phyloP scores from a whole-genome alignment of 2,113 vertebrate species.

The Aldabrachelys gigantea region DNA sequence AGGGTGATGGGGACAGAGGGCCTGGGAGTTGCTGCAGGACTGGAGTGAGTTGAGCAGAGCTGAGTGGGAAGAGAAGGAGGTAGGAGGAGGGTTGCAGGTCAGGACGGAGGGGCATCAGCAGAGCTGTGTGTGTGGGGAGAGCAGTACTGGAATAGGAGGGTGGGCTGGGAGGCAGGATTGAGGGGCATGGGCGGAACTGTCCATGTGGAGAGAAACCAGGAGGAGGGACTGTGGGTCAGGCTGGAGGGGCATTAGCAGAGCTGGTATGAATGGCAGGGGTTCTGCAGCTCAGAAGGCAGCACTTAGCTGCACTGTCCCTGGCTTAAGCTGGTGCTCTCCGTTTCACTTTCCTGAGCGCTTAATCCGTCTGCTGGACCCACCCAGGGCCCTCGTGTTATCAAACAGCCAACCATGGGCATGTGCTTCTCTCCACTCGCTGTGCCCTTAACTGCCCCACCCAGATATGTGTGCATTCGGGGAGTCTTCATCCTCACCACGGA shows the following conservation, averaged over 20 bases:
- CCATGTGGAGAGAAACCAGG: too few species aligned
- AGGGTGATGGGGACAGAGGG: too few species aligned
- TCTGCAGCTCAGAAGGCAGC: too few species aligned
- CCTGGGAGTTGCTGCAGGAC: background rate
- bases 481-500: conserved; percentile 97
- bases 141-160: too few species aligned
- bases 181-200: too few species aligned
- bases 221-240: too few species aligned
- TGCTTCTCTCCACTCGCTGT: too few species aligned
- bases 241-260: too few species aligned
- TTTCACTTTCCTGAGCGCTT: background rate
- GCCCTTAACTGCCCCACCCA: conserved; percentile 73
- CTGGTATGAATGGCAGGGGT: background rate
- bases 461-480: conserved; percentile 94
- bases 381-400: background rate
- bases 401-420: background rate
- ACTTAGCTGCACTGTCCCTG: background rate
- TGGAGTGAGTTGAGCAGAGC: background rate
- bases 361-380: background rate
- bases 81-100: background rate
- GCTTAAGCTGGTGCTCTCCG: background rate
- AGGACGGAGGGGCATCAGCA: background rate
- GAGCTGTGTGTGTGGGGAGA: background rate
- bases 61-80: background rate
- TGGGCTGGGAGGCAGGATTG: too few species aligned